Base-by-base conservation (phyloP, 2,797 vertebrate genomes). In the Crenuchus spilurus region DNA sequence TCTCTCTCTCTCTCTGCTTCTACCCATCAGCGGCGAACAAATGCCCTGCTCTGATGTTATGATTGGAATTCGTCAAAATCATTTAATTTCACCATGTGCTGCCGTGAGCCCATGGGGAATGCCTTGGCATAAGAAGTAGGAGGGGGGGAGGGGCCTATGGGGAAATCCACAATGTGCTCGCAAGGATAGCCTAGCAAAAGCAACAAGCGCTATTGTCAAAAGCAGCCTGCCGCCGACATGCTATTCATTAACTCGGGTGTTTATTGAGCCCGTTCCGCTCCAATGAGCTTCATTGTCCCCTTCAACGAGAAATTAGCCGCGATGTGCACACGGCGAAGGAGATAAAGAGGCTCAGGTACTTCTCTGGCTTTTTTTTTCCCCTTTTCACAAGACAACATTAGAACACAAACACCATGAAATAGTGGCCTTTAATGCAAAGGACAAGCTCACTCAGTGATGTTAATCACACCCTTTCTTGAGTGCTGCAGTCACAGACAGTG, bases 11-110 rank as follows among this genome's bases (percentile, higher is more conserved):
- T 52, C 63, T 70, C 49, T 70, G 7, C 48, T 52, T 48, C 42
- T 70, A 58, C 42, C 65, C 52, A 78, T 86, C 73, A 74, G 79
- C 37, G 70, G 79, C 70, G 81, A 82, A 82, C 77, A 85, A 85
- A 90, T 83, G 78, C 4, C 5, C 35, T 24, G 55, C 48, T 83
- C 82, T 33, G 64, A 87, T 88, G 86, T 89, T 87, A 85, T 87
- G 88, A 91, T 89, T 88, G 87, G 85, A 85, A 88, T 90, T 90
- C 86, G 84, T 91, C 85, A 83, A 86, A 90, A 90, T 82, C 83
- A 82, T 92, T 90, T 91, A 88, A 85, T 89, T 88, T 88, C 82
- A 87, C 69, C 84, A 68, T 84, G 83, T 62, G 81, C 55, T 69
- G 60, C 81, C 72, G 48, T 57, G 48, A 77, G 78, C 67, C 81